Percentiles rank a stretch among this genome's conserved stretches.
phyloP scores from a whole-genome alignment of 2,797 vertebrate genomes.

The Eulemur mongoz region DNA sequence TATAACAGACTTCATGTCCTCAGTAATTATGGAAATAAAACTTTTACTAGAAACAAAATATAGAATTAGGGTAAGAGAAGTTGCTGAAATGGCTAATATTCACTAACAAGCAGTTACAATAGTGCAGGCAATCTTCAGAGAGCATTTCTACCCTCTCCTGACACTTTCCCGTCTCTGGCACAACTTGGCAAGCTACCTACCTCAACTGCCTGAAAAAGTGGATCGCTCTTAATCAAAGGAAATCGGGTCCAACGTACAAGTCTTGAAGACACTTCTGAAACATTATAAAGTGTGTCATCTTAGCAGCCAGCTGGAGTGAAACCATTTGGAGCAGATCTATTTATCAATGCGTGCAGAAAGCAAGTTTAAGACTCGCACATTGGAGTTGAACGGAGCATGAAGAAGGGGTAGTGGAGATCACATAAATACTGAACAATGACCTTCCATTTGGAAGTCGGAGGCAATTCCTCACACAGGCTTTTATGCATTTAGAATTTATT shows the following conservation, averaged over 20 bases:
- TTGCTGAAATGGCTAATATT: background rate
- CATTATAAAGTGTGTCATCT: constrained; percentile 40
- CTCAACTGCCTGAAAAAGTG: background rate
- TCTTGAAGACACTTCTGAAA: constrained; percentile 49
- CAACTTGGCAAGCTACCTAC: constrained; percentile 2
- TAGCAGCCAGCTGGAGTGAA: constrained; percentile 9
- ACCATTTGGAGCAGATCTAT: constrained; percentile 50
- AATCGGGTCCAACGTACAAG: constrained; percentile 30
- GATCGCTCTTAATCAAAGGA: constrained; percentile 47
- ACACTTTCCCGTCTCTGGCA: background rate
- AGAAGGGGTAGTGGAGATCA: background rate
- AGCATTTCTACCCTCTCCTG: background rate
- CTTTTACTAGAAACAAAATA: background rate
- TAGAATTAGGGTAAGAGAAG: background rate
- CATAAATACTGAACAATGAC: constrained; percentile 55
- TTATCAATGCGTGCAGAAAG: background rate
- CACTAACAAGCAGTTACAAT: background rate
- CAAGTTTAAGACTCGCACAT: background rate
- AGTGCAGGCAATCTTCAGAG: background rate
- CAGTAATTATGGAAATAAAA: background rate
- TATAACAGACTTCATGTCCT: background rate
- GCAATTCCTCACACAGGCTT: background rate
- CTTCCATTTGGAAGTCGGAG: constrained; percentile 50
- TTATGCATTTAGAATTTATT: constrained; percentile 29
- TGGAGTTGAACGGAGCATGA: constrained; percentile 61